A percentile compares a stretch with the other conserved stretches of the same genome.
Conservation (phyloP, 2,113 vertebrate species). For the Oreochromis spilurus region DNA sequence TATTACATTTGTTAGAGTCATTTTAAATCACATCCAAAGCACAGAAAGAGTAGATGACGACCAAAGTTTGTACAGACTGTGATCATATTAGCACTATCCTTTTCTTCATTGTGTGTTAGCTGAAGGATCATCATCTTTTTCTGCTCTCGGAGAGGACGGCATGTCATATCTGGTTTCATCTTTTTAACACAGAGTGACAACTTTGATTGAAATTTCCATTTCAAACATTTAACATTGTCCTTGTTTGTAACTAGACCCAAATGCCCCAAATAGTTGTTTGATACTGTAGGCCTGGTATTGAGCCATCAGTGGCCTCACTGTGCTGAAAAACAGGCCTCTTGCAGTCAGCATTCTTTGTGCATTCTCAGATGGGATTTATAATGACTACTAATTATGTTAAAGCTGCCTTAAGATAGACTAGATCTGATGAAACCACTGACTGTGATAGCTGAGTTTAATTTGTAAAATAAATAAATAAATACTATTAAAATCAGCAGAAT, state of each 20-base stretch:
- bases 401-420: neutral
- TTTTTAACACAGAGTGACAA: neutral
- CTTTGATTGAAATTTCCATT: slow-evolving; percentile 25
- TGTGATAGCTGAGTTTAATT: neutral
- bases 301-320: neutral
- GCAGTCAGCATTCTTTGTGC: slow-evolving; percentile 32
- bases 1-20: neutral
- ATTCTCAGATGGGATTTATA: slow-evolving; percentile 43
- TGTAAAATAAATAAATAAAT: neutral
- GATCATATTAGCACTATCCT: neutral
- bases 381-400: slow-evolving; percentile 41
- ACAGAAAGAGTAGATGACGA: neutral
- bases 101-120: neutral
- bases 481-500: neutral
- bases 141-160: neutral
- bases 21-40: slow-evolving; percentile 16
- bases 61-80: neutral
- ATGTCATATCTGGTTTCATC: slow-evolving; percentile 20
- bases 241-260: slow-evolving; percentile 1
- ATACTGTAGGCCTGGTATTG: slow-evolving; percentile 20
- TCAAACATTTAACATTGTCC: slow-evolving; percentile 5
- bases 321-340: neutral
- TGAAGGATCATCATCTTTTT: neutral
- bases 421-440: neutral
- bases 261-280: slow-evolving; percentile 24